Percentiles rank a stretch among this genome's conserved stretches.
Evolutionary conservation across 2,113 vertebrate genomes (phyloP).

Genomic region (Pterocles burchelli): DNA sequence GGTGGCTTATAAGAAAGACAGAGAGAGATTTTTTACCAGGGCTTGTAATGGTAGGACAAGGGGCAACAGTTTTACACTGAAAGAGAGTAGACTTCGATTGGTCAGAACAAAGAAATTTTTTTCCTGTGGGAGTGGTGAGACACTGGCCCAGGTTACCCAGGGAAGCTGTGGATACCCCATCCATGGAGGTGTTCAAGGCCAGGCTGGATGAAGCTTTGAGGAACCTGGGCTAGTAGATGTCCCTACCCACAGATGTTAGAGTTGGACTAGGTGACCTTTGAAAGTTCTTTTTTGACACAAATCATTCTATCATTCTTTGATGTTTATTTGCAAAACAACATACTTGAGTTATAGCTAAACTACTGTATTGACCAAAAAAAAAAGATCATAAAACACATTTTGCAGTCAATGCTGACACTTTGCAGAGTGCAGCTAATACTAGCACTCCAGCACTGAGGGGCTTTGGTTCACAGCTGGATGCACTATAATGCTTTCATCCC

Average conservation of each 20-base stretch:
- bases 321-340: neutral
- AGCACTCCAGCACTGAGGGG: neutral
- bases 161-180: neutral
- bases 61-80: neutral
- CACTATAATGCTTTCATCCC: slow-evolving; percentile 11
- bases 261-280: neutral
- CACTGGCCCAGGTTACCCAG: neutral
- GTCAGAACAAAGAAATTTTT: neutral
- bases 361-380: neutral
- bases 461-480: neutral
- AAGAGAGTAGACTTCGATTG: neutral
- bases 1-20: neutral
- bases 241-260: fast-evolving
- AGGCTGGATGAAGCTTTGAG: neutral
- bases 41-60: neutral
- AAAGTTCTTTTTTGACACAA: neutral
- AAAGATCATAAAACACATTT: neutral
- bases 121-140: neutral
- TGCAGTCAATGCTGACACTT: neutral
- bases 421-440: neutral
- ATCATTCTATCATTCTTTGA: neutral
- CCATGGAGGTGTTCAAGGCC: neutral
- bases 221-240: neutral
- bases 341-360: neutral
- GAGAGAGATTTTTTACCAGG: neutral